Percentiles rank a stretch among this genome's conserved stretches.
phyloP scores from a whole-genome alignment of 2,113 vertebrate genomes.

The Poecilia latipinna region DNA sequence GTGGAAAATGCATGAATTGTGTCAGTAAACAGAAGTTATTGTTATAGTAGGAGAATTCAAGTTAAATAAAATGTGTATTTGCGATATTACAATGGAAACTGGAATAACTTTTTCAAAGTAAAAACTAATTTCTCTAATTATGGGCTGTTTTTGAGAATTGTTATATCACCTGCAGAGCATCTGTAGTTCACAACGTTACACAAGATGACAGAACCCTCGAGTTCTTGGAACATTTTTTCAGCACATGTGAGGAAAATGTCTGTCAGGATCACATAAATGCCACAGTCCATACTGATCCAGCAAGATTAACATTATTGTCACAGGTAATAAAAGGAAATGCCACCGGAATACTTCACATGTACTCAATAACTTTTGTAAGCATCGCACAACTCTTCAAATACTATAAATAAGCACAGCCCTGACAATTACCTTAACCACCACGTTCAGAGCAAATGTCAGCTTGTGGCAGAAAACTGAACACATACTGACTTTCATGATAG shows the following conservation, averaged over 20 bases:
- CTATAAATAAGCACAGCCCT: background rate
- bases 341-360: background rate
- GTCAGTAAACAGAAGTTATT: background rate
- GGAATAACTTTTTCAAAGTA: too few relatives aligned
- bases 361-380: background rate
- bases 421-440: background rate
- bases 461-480: background rate
- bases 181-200: background rate
- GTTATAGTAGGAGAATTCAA: background rate
- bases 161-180: background rate
- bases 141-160: too few relatives aligned
- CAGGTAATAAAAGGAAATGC: constrained; percentile 13
- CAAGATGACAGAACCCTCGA: background rate
- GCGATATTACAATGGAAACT: background rate
- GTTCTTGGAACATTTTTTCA: background rate
- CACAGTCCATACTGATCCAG: background rate
- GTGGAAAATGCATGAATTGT: background rate
- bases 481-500: too few relatives aligned
- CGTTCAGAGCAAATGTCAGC: background rate
- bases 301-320: constrained; percentile 4
- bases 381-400: too few relatives aligned
- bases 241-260: background rate
- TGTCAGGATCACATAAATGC: background rate
- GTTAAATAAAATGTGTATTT: background rate
- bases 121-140: too few relatives aligned